These are phyloP conservation scores for Pteropus rufus DNA, from an alignment of 2,797 vertebrate genomes.

Conservation along the genomic window DNA sequence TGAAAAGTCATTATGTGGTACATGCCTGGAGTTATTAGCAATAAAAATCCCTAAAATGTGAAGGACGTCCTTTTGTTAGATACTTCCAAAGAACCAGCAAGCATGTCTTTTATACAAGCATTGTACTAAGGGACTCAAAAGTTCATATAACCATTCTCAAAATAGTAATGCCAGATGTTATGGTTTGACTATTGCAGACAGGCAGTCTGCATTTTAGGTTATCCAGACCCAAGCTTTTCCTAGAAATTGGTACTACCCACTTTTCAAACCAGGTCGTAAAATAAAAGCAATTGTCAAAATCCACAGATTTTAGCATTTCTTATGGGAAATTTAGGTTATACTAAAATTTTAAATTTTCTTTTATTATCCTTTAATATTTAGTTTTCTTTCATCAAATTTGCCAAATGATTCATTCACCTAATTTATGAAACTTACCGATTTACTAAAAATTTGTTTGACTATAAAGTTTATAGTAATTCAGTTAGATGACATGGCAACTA, in stretches of 20 bases:
- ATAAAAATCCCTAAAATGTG: background rate
- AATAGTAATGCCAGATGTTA: background rate
- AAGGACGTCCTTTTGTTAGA: background rate
- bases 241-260: background rate
- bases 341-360: conserved; percentile 14
- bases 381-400: background rate
- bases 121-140: background rate
- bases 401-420: background rate
- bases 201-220: background rate
- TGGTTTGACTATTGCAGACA: background rate
- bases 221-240: background rate
- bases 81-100: background rate
- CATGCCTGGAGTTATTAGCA: background rate
- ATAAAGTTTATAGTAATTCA: background rate
- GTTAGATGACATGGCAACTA: background rate
- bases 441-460: background rate
- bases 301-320: background rate
- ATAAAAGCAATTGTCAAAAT: conserved; percentile 18
- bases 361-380: conserved; percentile 27
- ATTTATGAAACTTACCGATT: background rate
- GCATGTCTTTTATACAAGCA: background rate
- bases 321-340: background rate
- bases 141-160: background rate
- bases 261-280: background rate
- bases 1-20: background rate